phyloP scores from a whole-genome alignment of 23 tunicate species.

The Corella eumyota region DNA sequence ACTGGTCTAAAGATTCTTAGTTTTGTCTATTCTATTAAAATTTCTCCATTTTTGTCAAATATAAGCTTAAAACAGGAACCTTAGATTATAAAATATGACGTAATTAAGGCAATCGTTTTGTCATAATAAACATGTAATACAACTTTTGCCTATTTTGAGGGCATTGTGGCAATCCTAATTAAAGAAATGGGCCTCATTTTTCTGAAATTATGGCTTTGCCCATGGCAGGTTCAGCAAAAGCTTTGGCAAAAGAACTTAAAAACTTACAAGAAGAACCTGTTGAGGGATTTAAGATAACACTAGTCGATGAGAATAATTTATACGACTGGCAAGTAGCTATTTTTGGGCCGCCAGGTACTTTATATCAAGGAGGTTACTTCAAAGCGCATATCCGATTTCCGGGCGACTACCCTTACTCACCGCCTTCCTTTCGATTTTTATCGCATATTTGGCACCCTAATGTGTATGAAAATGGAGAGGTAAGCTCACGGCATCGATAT shows the following conservation, averaged over 20 bases:
- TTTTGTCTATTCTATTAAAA: too few species aligned
- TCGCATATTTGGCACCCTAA: conserved; percentile 97
- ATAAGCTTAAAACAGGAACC: too few species aligned
- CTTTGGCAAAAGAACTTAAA: conserved; percentile 72
- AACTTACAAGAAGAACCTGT: conserved; percentile 88
- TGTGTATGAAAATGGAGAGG: conserved; percentile 96
- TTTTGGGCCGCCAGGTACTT: conserved; percentile 97
- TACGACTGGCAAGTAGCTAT: conserved; percentile 99
- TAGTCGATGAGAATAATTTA: conserved; percentile 91
- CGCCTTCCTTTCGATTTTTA: conserved; percentile 89
- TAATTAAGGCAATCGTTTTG: too few species aligned
- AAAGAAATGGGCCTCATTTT: too few species aligned
- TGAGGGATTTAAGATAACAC: conserved; percentile 82
- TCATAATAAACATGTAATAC: too few species aligned
- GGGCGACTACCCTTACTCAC: conserved; percentile 95
- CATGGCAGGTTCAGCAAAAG: conserved; percentile 96
- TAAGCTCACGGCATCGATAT: too few species aligned
- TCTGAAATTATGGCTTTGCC: conserved; percentile 92
- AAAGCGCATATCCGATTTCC: conserved; percentile 97
- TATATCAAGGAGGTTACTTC: conserved; percentile 96
- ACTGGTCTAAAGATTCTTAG: too few species aligned
- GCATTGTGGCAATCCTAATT: too few species aligned
- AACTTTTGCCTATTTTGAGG: too few species aligned
- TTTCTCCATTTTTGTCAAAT: too few species aligned
- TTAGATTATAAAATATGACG: too few species aligned